Percentiles rank a stretch among this genome's conserved stretches.
These are phyloP conservation scores for Scartelaos histophorus DNA, from an alignment of 2,113 vertebrate genomes.

Conservation along the genomic window DNA sequence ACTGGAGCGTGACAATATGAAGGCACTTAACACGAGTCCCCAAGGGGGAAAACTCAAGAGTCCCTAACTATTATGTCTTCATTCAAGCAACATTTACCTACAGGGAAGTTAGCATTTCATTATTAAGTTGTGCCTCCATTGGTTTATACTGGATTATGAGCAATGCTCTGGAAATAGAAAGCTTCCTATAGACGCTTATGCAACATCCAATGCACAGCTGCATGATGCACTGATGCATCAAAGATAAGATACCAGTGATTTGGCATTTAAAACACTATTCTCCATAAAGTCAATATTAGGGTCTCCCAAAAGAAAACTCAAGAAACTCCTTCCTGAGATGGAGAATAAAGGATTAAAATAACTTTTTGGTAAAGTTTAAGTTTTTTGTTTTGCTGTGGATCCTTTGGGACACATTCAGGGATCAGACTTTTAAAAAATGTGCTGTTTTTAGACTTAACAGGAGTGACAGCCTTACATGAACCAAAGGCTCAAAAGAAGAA, in stretches of 20 bases:
- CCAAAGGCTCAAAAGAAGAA: neutral
- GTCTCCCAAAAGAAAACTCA: conserved; percentile 11
- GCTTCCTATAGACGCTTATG: conserved; percentile 1
- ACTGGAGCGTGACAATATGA: conserved; percentile 23
- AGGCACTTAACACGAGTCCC: conserved; percentile 42
- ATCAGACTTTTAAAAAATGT: conserved; percentile 15
- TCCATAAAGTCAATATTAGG: neutral
- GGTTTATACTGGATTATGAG: neutral
- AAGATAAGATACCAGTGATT: neutral
- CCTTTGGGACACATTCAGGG: conserved; percentile 29
- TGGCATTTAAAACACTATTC: conserved; percentile 15
- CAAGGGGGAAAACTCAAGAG: neutral
- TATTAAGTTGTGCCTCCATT: neutral
- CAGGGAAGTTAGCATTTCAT: neutral
- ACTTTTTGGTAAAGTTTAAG: conserved; percentile 16
- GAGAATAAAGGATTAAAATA: conserved; percentile 38
- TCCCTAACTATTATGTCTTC: conserved; percentile 18
- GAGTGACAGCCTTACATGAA: conserved; percentile 20
- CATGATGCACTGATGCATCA: neutral
- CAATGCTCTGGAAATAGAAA: neutral
- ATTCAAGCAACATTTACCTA: conserved; percentile 7
- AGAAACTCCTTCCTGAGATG: neutral
- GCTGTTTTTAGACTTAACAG: conserved; percentile 18
- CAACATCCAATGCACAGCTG: conserved; percentile 1
- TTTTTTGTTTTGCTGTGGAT: conserved; percentile 22